Conservation (phyloP, 2,797 vertebrate species). For the Rhinophrynus dorsalis region DNA sequence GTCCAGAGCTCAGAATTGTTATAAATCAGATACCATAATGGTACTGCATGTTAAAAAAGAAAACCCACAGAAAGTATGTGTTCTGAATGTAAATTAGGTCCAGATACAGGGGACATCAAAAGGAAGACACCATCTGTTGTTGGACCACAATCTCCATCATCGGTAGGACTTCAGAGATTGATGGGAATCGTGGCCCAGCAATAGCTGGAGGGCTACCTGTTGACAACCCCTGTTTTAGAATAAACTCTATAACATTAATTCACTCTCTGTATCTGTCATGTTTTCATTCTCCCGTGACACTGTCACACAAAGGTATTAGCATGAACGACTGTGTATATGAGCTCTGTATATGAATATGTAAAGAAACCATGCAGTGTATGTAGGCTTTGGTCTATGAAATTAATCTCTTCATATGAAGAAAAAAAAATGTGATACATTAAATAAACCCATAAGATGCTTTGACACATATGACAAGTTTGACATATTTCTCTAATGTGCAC, state of each 20-base stretch:
- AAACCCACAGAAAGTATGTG: neutral
- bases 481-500: constrained; percentile 2
- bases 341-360: constrained; percentile 25
- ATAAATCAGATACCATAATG: constrained; percentile 42
- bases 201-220: too few species aligned
- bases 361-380: neutral
- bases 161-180: too few species aligned
- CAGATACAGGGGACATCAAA: too few species aligned
- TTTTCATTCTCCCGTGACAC: constrained; percentile 19
- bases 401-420: constrained; percentile 25
- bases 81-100: neutral
- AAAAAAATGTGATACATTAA: neutral
- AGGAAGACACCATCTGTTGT: too few species aligned
- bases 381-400: constrained; percentile 8
- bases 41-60: neutral
- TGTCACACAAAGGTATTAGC: neutral
- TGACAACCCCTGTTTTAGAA: too few species aligned
- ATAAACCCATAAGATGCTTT: constrained; percentile 9
- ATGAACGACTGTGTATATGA: constrained; percentile 12
- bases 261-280: constrained; percentile 11
- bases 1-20: constrained; percentile 16
- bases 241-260: constrained; percentile 16
- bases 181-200: too few species aligned
- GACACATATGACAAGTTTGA: constrained; percentile 8
- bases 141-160: too few species aligned